Evolutionary conservation across 2,113 vertebrate genomes (phyloP), one percentile per base, ranked within the genome.

Genomic region (Chunga burmeisteri): DNA sequence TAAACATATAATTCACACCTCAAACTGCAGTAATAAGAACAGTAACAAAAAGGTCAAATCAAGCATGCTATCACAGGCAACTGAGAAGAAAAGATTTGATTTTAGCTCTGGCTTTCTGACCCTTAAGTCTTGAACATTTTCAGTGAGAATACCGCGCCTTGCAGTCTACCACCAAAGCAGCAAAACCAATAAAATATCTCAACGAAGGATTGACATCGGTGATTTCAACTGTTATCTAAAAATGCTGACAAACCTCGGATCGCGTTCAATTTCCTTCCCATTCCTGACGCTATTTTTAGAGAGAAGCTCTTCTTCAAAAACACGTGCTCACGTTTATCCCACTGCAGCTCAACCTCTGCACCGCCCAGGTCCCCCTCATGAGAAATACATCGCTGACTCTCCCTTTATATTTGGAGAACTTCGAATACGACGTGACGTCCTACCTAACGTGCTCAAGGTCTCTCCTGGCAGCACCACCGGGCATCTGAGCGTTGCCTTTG

Each of bases 261-360:
- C 0, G 0, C 20, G 62, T 74, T 10, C 74, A 3, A 1, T 36
- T 52, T 15, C 47, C 38, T 36, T 21, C 71, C 61, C 10, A 2
- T 21, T 49, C 56, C 66, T 0, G 5, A 36, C 0, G 0, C 13
- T 15, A 1, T 6, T 50, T 73, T 29, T 11, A 38, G 46, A 49
- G 44, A 68, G 83, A 19, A 62, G 44, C 44, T 23, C 71, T 8
- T 36, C 40, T 26, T 32, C 44, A 27, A 12, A 26, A 38, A 4
- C 22, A 1, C 0, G 0, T 3, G 10, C 53, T 67, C n/a, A 1
- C 2, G 0, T 6, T 10, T 6, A 56, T 46, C 59, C 62, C 27
- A 1, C 36, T 30, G n/a, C 58, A 61, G 34, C 42, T 86, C 3
- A 20, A 52, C 27, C 67, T 44, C 56, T 26, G 53, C 67, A 26